Evolutionary conservation across 23 tunicate genomes (phyloP), one percentile per base, ranked within the genome.

Genomic region (Phallusia fumigata): DNA sequence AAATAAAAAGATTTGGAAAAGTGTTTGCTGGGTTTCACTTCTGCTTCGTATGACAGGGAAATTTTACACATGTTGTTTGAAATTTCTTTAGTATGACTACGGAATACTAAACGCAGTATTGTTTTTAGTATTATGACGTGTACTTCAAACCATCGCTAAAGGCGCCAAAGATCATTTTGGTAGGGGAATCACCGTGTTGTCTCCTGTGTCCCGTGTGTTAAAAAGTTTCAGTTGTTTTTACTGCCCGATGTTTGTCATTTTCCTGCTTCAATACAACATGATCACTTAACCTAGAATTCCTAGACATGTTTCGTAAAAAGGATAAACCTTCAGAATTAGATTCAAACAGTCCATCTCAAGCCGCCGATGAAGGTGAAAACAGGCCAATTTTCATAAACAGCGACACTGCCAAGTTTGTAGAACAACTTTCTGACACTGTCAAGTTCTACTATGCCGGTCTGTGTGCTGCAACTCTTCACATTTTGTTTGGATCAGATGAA

Each of bases 371-470:
- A 58, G 28, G 13, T 13, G 69, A 13, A 13, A 24, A 58, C 26
- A 58, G 5, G 5, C 26, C 26, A 21, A 24, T 24, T 24, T 6
- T 8, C 28, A 58, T 58, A 22, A 58, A 58, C 28, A 24, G 69
- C 5, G 69, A 58, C 15, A 58, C 69, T 22, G 28, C 26, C 28
- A 58, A 58, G 73, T 89, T 85, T 80, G 34, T 91, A 44, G 90
- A 76, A 69, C 65, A 36, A 51, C 79, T 91, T 44, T 69, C 75
- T 79, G 96, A 86, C 82, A 52, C 85, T 0, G 83, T 82, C 19
- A 91, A 91, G 74, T 91, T 91, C 74, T 86, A 90, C 50, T 91
- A 91, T 79, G 53, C 85, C 58, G 90, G 90, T 11, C 45, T 86
- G 18, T 91, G 96, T 73, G 89, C 92, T 69, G 78, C 79, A 35